Base-by-base conservation (phyloP, 2,888 invertebrate genomes). In the Hemithea aestivaria region DNA sequence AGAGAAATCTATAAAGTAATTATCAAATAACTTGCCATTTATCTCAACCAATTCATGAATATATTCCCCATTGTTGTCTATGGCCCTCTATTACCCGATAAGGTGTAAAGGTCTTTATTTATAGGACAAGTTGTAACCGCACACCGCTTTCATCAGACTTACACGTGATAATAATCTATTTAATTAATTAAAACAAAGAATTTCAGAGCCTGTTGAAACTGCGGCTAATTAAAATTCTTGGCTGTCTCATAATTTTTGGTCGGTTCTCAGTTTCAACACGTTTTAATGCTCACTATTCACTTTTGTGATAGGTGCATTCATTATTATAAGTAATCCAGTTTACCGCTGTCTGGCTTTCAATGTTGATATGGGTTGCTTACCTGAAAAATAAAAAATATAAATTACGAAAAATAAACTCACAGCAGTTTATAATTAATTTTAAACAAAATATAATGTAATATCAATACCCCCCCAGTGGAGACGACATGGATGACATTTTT, bases 51-150 rank as follows among this genome's bases (percentile, higher is more conserved):
- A 16, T 16, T 16, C 16, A 16, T 36, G 66, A 69, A 75, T 78
- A 75, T 75, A 75, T 73, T 68, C 63, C 58, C 58, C 58, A 66
- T 79, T 80, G 83, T 81, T 82, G 80, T 82, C 68, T 68, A 63
- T 57, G 66, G 61, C 71, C 75, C 76, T 67, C 73, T 66, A 71
- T 72, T 74, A 78, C 76, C 73, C 71, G 72, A 79, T 80, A 77
- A 81, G 76, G 76, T 80, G 80, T 74, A 69, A 77, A 78, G 77
- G 45, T 34, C 33, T 40, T 35, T 38, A 84, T 84, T 84, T 83
- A 84, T 83, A 68, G 67, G 53, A 53, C 51, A 76, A 81, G 73
- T 80, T 78, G 48, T 54, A 61, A 62, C 67, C 65, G 58, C 69
- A 62, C 26, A 12, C 58, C 58, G 54, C 62, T 62, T 53, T 54